phyloP scores from a whole-genome alignment of 1,140 invertebrate genomes.

The Choristoneura fumiferana region DNA sequence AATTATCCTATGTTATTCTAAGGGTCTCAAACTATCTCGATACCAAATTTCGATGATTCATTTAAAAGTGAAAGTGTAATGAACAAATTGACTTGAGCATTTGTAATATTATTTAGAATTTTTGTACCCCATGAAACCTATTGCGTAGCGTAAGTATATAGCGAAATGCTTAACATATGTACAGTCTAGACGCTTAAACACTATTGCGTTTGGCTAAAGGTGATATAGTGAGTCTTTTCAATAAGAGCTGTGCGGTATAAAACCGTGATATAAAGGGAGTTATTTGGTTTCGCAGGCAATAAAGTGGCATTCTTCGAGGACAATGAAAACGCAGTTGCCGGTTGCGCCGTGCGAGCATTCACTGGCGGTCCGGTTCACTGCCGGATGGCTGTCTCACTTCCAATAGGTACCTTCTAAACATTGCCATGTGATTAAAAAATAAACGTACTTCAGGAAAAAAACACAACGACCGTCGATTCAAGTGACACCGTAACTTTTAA shows the following conservation, averaged over 20 bases:
- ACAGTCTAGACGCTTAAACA: neutral
- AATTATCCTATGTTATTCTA: no score
- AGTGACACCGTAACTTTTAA: no score
- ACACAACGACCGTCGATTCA: no score
- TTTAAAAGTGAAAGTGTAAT: no score
- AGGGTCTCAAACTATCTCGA: no score
- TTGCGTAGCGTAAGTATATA: no score
- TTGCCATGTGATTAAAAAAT: slow-evolving; percentile 18
- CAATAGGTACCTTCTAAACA: neutral
- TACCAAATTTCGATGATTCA: no score
- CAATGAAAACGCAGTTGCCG: slow-evolving; percentile 50
- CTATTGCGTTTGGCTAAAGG: neutral
- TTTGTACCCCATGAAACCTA: no score
- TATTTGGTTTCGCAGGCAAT: slow-evolving; percentile 69
- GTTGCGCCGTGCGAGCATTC: neutral
- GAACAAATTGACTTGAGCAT: no score
- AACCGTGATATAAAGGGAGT: slow-evolving; percentile 60
- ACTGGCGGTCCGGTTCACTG: neutral
- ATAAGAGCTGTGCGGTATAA: slow-evolving; percentile 56
- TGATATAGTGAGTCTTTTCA: neutral
- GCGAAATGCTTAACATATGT: no score
- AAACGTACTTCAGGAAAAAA: no score
- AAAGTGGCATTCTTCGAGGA: slow-evolving; percentile 58
- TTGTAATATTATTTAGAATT: no score
- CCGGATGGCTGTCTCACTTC: slow-evolving; percentile 21